Evolutionary conservation across 2,113 vertebrate species (phyloP), one percentile per base, ranked within the genome.

Genomic region (Lasiurus borealis): DNA sequence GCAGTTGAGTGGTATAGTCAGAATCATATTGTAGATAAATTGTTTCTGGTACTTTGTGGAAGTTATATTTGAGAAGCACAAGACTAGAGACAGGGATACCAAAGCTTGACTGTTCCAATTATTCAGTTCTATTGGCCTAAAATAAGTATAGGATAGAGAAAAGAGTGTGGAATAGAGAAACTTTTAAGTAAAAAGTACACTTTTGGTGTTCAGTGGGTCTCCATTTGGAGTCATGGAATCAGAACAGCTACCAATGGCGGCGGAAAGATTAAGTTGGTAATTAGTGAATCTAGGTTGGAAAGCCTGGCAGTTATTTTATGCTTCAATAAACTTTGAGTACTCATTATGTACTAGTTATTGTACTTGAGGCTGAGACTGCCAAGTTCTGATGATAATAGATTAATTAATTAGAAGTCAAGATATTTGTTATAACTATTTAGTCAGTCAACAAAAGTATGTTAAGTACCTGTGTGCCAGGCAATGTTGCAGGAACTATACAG

Each of bases 251-350:
- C 52, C 21, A 83, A 2, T 64, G 44, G 36, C 75, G 57, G 4
- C 52, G 85, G 73, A 84, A 71, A 66, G 57, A 31, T 71, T 85
- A 85, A 46, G 12, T 34, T 85, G 59, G 31, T 46, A 31, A 25
- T 80, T 85, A 71, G 27, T 75, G 36, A 75, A 73, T 91, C 44
- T 76, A n/a, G 68, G 10, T 69, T 91, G 81, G 80, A 85, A 91
- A 93, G 50, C 36, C 23, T 83, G 48, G 11, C 34, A 29, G 3
- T 75, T 94, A 78, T n/a, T 87, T 72, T 9, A 57, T 76, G 40
- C 25, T 91, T 88, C 25, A 93, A 23, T n/a, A 85, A 85, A 68
- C 40, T 21, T 73, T 69, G 31, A 83, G 40, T 19, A 59, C 8
- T 86, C 21, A 77, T 9, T 72, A 1, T 69, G 2, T 27, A 9